Base-by-base conservation (phyloP, 2,888 invertebrate genomes). In the Molanna angustata region DNA sequence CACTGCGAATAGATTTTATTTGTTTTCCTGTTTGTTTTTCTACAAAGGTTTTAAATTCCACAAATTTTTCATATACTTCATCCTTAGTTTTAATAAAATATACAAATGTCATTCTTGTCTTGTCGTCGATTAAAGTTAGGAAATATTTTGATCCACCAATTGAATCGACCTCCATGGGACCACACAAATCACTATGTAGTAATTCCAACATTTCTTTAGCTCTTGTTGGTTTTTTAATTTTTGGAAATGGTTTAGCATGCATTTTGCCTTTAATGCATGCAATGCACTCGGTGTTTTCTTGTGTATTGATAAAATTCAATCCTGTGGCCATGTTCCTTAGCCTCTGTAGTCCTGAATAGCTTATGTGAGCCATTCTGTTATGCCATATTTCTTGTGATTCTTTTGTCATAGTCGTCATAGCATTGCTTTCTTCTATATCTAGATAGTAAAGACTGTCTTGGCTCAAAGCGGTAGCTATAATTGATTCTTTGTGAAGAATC, bases 231-330 rank as follows among this genome's bases (percentile, higher is more conserved):
- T 37, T 37, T 17, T 17, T 18, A n/a, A n/a, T n/a, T 16, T 37
- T 37, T n/a, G n/a, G n/a, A 13, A 37, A 37, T 17, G 37, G 37
- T 6, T 3, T n/a, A 37, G 4, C 13, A 37, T 37, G 37, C 37
- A 37, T 37, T 37, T 37, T 37, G 3, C 37, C 37, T 37, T 37
- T 37, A 4, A 37, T 13, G 11, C 37, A 37, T n/a, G n/a, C n/a
- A n/a, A n/a, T n/a, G n/a, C n/a, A n/a, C n/a, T n/a, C n/a, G n/a
- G n/a, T n/a, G n/a, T n/a, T n/a, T n/a, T n/a, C n/a, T 16, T 37
- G 27, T 6, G 27, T 13, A 37, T 16, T 13, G 3, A 6, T 18
- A 3, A 37, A 37, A 37, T 37, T 16, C 3, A 37, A 6, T 3
- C 37, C 16, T 37, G 16, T 37, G 17, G 37, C 18, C 37, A 37